Percentiles rank a stretch among this genome's conserved stretches.
These are phyloP conservation scores for Conopomorpha cramerella DNA, from an alignment of 1,140 invertebrate species.

Conservation along the genomic window DNA sequence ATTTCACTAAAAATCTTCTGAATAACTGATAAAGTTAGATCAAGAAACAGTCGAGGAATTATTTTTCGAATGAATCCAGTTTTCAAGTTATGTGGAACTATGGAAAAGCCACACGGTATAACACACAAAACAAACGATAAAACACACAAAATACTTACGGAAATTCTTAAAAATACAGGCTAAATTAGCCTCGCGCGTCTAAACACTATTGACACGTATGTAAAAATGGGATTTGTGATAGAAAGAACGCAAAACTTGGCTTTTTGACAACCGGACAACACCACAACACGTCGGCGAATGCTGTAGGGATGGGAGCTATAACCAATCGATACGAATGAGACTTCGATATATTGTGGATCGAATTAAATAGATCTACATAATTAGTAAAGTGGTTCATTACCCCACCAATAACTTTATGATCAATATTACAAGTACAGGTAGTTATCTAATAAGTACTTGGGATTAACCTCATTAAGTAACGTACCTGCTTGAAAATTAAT, in stretches of 20 bases:
- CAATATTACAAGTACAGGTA: too few relatives aligned
- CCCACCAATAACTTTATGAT: too few relatives aligned
- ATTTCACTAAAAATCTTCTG: background rate
- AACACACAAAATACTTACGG: constrained; percentile 47
- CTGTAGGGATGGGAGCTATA: background rate
- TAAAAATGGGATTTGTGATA: constrained; percentile 39
- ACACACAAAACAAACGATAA: too few relatives aligned
- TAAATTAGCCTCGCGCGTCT: constrained; percentile 32
- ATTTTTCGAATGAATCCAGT: too few relatives aligned
- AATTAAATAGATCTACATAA: background rate
- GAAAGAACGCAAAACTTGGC: constrained; percentile 19
- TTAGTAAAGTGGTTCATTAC: background rate
- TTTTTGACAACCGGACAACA: background rate
- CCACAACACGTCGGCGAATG: background rate
- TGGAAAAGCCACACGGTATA: too few relatives aligned
- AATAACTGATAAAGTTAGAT: too few relatives aligned
- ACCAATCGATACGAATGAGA: too few relatives aligned
- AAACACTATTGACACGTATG: constrained; percentile 50
- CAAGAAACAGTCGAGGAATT: too few relatives aligned
- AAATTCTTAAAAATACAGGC: constrained; percentile 45
- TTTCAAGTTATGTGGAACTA: too few relatives aligned
- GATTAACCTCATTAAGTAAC: too few relatives aligned
- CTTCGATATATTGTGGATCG: too few relatives aligned
- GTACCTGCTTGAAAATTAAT: background rate
- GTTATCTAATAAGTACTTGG: too few relatives aligned